Conservation (phyloP, 2,888 invertebrate species). For the Caenorhabditis angaria region DNA sequence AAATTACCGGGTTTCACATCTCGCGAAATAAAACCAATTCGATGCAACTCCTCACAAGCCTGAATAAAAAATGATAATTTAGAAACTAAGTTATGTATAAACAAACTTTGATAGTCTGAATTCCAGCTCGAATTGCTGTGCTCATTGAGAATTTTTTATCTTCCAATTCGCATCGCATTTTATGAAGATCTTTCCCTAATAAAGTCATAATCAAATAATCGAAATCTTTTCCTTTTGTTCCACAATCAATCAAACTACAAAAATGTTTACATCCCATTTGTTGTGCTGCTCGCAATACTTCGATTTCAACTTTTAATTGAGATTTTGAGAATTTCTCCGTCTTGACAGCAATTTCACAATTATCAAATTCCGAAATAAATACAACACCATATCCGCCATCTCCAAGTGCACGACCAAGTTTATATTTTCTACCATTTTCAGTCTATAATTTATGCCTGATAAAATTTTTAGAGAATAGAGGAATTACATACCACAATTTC, state of each 20-base stretch:
- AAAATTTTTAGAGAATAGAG: not conserved
- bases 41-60: constrained; percentile 62
- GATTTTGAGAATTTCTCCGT: constrained; percentile 62
- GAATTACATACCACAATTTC: constrained; percentile 21
- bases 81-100: not conserved
- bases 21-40: constrained; percentile 55
- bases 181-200: constrained; percentile 61
- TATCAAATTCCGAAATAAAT: constrained; percentile 47
- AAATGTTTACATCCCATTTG: constrained; percentile 53
- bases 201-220: constrained; percentile 60
- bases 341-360: constrained; percentile 55
- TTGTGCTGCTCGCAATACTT: constrained; percentile 54
- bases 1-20: constrained; percentile 68
- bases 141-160: constrained; percentile 54
- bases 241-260: constrained; percentile 57
- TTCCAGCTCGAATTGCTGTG: constrained; percentile 54
- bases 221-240: constrained; percentile 54
- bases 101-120: constrained; percentile 55
- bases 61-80: constrained; percentile 13
- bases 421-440: constrained; percentile 42
- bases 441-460: constrained; percentile 5
- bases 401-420: constrained; percentile 51
- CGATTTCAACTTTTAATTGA: constrained; percentile 59
- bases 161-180: constrained; percentile 53
- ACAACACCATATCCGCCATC: constrained; percentile 63